Evolutionary conservation across 2,888 invertebrate species (phyloP).

Genomic region (Malachius bipustulatus): DNA sequence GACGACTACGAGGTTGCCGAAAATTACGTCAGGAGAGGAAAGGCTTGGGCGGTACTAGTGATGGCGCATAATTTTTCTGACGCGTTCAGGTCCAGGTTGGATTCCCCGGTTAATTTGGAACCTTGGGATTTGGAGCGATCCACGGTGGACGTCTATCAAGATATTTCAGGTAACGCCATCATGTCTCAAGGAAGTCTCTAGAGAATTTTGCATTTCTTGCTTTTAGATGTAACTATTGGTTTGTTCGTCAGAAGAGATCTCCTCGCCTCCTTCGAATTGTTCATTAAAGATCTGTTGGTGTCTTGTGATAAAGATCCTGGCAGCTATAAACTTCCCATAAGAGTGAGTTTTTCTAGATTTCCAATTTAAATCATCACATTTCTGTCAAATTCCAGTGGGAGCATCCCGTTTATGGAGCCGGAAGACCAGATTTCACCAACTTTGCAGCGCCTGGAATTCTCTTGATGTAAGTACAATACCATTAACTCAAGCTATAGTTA

Average conservation of each 20-base stretch:
- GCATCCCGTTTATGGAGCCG: constrained; percentile 62
- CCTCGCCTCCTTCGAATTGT: constrained; percentile 57
- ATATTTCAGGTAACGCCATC: constrained; percentile 64
- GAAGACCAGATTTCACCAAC: constrained; percentile 77
- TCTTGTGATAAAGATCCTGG: constrained; percentile 54
- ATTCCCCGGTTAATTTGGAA: constrained; percentile 44
- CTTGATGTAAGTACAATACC: constrained; percentile 71
- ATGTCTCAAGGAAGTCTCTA: neutral
- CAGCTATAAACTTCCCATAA: constrained; percentile 48
- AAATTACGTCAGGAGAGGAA: constrained; percentile 53
- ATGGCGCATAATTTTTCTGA: constrained; percentile 67
- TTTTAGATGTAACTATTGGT: constrained; percentile 80
- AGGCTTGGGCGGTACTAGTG: constrained; percentile 64
- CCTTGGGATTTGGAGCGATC: constrained; percentile 49
- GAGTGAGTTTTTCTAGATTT: constrained; percentile 40
- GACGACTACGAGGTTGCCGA: constrained; percentile 47
- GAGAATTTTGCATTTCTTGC: constrained; percentile 5
- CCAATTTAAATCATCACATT: constrained; percentile 5
- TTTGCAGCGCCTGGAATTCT: constrained; percentile 91
- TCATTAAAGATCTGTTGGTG: constrained; percentile 50
- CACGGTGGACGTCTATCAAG: constrained; percentile 60
- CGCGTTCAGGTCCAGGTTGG: constrained; percentile 43
- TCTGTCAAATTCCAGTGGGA: constrained; percentile 45
- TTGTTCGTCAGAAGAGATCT: constrained; percentile 65
- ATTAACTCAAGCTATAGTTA: too few species aligned